Conservation (phyloP, 2,797 vertebrate genomes). For the Antrozous pallidus region DNA sequence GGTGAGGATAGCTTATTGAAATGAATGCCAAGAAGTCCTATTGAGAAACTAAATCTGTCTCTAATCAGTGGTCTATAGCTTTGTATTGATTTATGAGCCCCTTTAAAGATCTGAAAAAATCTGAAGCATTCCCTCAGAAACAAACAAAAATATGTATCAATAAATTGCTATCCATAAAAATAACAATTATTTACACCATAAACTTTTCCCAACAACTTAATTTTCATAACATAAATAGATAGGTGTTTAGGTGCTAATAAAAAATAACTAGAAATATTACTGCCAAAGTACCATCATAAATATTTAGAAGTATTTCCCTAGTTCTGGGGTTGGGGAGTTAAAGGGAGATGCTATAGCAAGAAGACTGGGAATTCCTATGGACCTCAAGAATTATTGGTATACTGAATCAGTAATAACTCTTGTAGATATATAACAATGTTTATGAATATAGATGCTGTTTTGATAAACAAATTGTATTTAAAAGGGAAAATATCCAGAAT, state of each 20-base stretch:
- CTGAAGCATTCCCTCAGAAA: slow-evolving; percentile 17
- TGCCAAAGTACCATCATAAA: not conserved
- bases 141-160: not conserved
- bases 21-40: not conserved
- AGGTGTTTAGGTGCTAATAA: not conserved
- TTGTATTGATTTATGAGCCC: not conserved
- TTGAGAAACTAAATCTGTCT: not conserved
- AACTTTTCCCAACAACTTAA: not conserved
- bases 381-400: not conserved
- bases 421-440: not conserved
- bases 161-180: not conserved
- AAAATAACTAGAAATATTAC: not conserved
- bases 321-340: too few species aligned
- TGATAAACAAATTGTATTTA: not conserved
- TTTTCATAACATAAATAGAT: not conserved
- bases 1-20: not conserved
- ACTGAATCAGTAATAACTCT: not conserved
- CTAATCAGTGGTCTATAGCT: not conserved
- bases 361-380: not conserved
- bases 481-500: not conserved
- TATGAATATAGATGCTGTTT: not conserved
- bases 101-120: not conserved
- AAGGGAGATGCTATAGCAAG: not conserved
- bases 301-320: not conserved
- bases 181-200: not conserved